These are phyloP conservation scores for Phlogophora meticulosa DNA, from an alignment of 2,888 invertebrate genomes.

Conservation along the genomic window DNA sequence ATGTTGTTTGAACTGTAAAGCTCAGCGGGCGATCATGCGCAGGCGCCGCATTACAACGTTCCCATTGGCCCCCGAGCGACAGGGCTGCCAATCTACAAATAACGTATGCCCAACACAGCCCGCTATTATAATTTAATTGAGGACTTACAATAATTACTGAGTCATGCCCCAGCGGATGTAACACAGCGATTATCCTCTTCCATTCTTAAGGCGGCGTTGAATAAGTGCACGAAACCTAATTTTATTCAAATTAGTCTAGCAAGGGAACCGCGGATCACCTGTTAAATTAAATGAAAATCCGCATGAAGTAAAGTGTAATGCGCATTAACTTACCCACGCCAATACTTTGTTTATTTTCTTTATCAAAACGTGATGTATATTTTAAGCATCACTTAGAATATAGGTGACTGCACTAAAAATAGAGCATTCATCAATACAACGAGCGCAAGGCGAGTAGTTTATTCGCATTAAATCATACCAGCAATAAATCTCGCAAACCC, in stretches of 20 bases:
- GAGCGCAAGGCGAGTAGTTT: constrained; percentile 88
- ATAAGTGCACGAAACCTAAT: constrained; percentile 67
- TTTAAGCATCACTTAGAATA: constrained; percentile 68
- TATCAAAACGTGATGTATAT: constrained; percentile 53
- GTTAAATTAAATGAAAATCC: constrained; percentile 46
- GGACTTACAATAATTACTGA: constrained; percentile 79
- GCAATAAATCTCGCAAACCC: constrained; percentile 90
- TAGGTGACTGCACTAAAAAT: constrained; percentile 83
- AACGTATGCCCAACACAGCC: constrained; percentile 78
- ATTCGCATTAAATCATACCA: constrained; percentile 91
- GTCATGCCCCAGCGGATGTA: constrained; percentile 73
- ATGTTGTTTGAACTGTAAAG: constrained; percentile 78
- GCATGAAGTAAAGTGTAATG: constrained; percentile 21
- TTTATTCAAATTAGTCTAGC: constrained; percentile 65
- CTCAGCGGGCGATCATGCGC: constrained; percentile 86
- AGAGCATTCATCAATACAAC: constrained; percentile 88
- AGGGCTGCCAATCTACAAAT: constrained; percentile 88
- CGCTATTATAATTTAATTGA: constrained; percentile 86
- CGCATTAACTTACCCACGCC: constrained; percentile 9
- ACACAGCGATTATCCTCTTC: constrained; percentile 71
- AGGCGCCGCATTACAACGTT: constrained; percentile 87
- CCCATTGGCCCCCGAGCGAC: constrained; percentile 86
- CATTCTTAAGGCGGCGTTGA: constrained; percentile 54
- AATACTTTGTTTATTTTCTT: constrained; percentile 59
- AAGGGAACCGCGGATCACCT: constrained; percentile 46